Percentiles rank a stretch among this genome's conserved stretches.
These are phyloP conservation scores for Catocala nupta DNA, from an alignment of 2,888 invertebrate genomes.

Conservation along the genomic window DNA sequence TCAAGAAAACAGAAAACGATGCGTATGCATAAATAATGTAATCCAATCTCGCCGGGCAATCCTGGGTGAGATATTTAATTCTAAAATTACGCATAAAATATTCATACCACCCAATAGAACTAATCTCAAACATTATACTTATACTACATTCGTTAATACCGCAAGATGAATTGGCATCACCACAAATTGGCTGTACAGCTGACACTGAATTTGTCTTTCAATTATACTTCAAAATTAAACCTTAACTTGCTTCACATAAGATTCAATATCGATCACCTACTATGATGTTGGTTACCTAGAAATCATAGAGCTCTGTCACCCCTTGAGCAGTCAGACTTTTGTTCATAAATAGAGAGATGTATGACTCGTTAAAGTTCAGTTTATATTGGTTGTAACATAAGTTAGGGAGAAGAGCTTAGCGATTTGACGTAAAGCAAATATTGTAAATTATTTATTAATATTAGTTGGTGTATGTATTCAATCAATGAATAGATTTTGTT, in stretches of 20 bases:
- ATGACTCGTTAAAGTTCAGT: slow-evolving; percentile 29
- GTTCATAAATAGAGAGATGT: background rate
- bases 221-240: slow-evolving; percentile 37
- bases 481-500: slow-evolving; percentile 32
- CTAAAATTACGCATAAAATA: slow-evolving; percentile 25
- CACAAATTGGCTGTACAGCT: slow-evolving; percentile 74
- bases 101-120: slow-evolving; percentile 48
- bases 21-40: too few species aligned
- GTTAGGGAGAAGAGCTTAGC: slow-evolving; percentile 56
- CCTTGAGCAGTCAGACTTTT: background rate
- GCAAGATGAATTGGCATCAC: slow-evolving; percentile 76
- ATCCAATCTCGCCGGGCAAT: too few species aligned
- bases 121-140: slow-evolving; percentile 52
- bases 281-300: slow-evolving; percentile 19
- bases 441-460: slow-evolving; percentile 66
- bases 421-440: slow-evolving; percentile 63
- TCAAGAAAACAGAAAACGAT: too few species aligned
- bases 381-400: slow-evolving; percentile 36
- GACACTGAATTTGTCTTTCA: slow-evolving; percentile 55
- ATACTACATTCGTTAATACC: slow-evolving; percentile 69
- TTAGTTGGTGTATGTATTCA: slow-evolving; percentile 33
- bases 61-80: too few species aligned
- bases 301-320: slow-evolving; percentile 26
- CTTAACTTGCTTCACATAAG: slow-evolving; percentile 21
- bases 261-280: slow-evolving; percentile 16